Evolutionary conservation across 2,888 invertebrate species (phyloP).

Genomic region (Trachelus iudaicus): DNA sequence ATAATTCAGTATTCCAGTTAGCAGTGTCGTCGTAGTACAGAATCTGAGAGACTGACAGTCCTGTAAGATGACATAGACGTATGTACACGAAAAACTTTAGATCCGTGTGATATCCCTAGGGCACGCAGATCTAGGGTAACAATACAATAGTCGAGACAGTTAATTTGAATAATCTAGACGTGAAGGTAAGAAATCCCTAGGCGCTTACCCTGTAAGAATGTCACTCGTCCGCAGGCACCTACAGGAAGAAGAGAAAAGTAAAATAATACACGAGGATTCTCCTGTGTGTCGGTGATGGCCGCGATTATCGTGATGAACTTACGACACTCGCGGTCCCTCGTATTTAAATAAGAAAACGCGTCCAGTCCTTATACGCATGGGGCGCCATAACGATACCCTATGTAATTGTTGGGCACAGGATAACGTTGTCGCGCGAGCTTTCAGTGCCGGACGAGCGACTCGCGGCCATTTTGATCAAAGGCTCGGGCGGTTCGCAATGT

Average conservation of each 20-base stretch:
- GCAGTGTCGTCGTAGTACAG: background rate
- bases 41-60: background rate
- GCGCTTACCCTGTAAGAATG: background rate
- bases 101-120: background rate
- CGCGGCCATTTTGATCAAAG: background rate
- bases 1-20: background rate
- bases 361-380: background rate
- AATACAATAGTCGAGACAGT: background rate
- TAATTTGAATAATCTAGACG: background rate
- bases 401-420: background rate
- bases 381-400: background rate
- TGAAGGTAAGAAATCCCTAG: background rate
- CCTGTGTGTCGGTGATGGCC: background rate
- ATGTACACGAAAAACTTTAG: background rate
- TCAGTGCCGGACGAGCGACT: background rate
- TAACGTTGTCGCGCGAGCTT: background rate
- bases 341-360: background rate
- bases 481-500: background rate
- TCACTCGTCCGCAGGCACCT: background rate
- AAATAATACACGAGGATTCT: background rate
- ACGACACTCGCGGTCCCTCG: background rate
- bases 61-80: background rate
- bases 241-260: background rate
- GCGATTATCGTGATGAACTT: background rate
- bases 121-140: background rate